phyloP scores from a whole-genome alignment of 2,888 invertebrate species.

The Drosophila hamatofila region DNA sequence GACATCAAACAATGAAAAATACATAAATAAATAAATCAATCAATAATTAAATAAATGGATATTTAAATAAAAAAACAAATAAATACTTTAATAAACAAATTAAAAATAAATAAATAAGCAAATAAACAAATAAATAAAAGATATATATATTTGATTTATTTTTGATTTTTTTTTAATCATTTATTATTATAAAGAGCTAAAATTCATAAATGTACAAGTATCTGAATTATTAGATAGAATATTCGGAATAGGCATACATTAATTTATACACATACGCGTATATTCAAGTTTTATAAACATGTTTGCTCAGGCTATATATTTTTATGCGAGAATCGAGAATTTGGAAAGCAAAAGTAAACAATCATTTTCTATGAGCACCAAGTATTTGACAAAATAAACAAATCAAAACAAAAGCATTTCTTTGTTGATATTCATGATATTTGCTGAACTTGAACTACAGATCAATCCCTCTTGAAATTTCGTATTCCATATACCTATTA shows the following conservation, averaged over 20 bases:
- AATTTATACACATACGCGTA: background rate
- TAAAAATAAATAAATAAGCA: background rate
- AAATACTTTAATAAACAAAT: background rate
- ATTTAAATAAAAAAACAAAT: background rate
- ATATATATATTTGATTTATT: no score
- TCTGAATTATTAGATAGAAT: background rate
- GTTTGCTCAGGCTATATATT: background rate
- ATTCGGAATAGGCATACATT: background rate
- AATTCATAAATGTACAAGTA: no score
- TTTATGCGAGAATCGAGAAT: background rate
- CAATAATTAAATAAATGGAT: no score
- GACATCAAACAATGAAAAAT: no score
- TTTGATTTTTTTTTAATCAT: no score
- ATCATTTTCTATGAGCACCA: background rate
- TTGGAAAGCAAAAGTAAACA: conserved; percentile 1
- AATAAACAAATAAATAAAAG: background rate
- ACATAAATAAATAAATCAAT: background rate
- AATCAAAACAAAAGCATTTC: background rate
- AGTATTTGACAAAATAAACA: conserved; percentile 7
- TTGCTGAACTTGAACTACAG: background rate
- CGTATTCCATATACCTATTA: background rate
- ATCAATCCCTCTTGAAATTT: background rate
- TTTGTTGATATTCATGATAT: background rate
- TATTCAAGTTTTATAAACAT: background rate
- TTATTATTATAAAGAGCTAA: no score